A percentile compares a stretch with the other conserved stretches of the same genome.
Conservation (phyloP, 2,113 vertebrate species). For the Platycercus adscitus region DNA sequence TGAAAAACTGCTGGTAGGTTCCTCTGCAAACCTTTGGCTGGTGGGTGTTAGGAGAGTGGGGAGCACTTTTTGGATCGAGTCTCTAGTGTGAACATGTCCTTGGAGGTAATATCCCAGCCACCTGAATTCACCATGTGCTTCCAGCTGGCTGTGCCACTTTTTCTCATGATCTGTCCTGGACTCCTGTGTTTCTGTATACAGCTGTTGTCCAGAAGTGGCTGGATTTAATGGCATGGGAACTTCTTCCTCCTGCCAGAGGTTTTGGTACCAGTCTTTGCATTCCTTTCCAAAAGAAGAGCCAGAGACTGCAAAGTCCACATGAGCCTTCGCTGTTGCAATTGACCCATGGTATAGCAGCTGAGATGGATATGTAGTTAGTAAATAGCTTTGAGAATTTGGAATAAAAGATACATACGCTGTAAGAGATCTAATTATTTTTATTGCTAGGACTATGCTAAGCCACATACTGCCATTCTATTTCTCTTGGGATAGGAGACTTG, state of each 20-base stretch:
- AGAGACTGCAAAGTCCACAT: not conserved
- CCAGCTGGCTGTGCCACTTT: not conserved
- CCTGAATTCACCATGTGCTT: not conserved
- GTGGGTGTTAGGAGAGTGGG: not conserved
- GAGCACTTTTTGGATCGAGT: not conserved
- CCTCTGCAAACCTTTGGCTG: not conserved
- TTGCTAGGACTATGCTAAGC: not conserved
- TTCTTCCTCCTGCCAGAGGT: not conserved
- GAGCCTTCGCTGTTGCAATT: not conserved
- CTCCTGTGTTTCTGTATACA: not conserved
- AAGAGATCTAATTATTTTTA: slow-evolving; percentile 1
- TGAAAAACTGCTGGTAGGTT: not conserved
- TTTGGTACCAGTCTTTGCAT: not conserved
- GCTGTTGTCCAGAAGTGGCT: not conserved
- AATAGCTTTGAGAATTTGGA: slow-evolving; percentile 2
- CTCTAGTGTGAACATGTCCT: not conserved
- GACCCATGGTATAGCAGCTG: not conserved
- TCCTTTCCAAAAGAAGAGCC: not conserved
- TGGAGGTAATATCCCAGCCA: not conserved
- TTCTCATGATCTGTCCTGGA: not conserved
- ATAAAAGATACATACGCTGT: not conserved
- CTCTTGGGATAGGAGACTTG: slow-evolving; percentile 3
- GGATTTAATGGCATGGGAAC: not conserved
- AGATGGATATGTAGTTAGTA: not conserved
- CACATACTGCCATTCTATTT: not conserved